These are phyloP conservation scores for Habroteleia sp. DNA, from an alignment of 2,888 invertebrate genomes.

Conservation along the genomic window DNA sequence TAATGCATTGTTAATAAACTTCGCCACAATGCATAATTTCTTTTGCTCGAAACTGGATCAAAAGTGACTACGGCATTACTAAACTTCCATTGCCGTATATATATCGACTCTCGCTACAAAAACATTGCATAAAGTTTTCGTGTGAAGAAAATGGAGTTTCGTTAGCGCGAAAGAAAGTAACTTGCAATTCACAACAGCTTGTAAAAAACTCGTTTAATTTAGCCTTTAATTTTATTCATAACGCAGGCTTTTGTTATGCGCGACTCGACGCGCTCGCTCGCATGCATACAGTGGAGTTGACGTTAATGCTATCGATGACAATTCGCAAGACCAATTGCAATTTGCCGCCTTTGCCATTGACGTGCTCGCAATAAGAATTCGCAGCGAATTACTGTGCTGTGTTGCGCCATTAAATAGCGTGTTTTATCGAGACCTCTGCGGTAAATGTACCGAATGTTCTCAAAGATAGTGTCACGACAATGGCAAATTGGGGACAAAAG, in stretches of 20 bases:
- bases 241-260: slow-evolving; percentile 6
- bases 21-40: slow-evolving; percentile 7
- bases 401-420: slow-evolving; percentile 5
- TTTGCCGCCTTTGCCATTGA: slow-evolving; percentile 15
- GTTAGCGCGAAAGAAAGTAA: slow-evolving; percentile 1
- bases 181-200: slow-evolving; percentile 9
- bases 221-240: slow-evolving; percentile 10
- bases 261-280: background rate
- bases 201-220: slow-evolving; percentile 28
- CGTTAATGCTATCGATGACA: slow-evolving; percentile 26
- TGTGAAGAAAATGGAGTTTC: slow-evolving; percentile 1
- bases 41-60: slow-evolving; percentile 11
- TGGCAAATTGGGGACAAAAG: slow-evolving; percentile 54
- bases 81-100: slow-evolving; percentile 6
- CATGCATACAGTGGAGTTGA: background rate
- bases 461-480: slow-evolving; percentile 41
- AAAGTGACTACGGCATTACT: slow-evolving; percentile 1
- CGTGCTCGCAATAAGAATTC: slow-evolving; percentile 34
- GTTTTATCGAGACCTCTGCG: slow-evolving; percentile 2
- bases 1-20: background rate
- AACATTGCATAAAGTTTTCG: slow-evolving; percentile 6
- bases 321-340: slow-evolving; percentile 13
- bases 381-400: slow-evolving; percentile 7
- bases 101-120: slow-evolving; percentile 6
- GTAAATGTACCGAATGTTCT: slow-evolving; percentile 9